Percentiles rank a stretch among this genome's conserved stretches.
These are phyloP conservation scores for Drosophila obscura DNA, from an alignment of 1,140 invertebrate genomes.

Conservation along the genomic window DNA sequence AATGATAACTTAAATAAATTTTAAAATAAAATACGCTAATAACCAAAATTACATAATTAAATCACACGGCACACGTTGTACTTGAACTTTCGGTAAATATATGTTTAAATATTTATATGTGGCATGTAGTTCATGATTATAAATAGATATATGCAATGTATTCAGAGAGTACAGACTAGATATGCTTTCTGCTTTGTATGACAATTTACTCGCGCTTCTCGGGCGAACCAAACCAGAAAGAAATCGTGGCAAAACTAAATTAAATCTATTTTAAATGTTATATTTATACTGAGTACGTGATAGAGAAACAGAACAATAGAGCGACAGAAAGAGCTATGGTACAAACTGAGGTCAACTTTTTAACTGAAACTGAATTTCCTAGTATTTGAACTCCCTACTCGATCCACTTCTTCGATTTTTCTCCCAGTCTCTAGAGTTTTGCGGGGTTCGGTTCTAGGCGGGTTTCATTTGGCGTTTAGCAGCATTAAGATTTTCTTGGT, in stretches of 20 bases:
- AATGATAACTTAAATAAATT: slow-evolving; percentile 41
- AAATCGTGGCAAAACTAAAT: slow-evolving; percentile 68
- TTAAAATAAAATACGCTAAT: slow-evolving; percentile 31
- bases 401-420: neutral
- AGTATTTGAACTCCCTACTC: slow-evolving; percentile 5
- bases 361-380: slow-evolving; percentile 14
- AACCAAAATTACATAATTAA: slow-evolving; percentile 36
- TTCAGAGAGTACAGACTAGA: slow-evolving; percentile 58
- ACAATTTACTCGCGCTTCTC: slow-evolving; percentile 48
- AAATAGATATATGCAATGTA: slow-evolving; percentile 53
- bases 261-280: slow-evolving; percentile 60
- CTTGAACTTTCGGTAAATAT: slow-evolving; percentile 59
- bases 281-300: slow-evolving; percentile 73
- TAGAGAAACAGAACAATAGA: slow-evolving; percentile 40
- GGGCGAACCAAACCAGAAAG: slow-evolving; percentile 56
- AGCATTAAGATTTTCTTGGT: slow-evolving; percentile 29
- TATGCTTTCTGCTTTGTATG: slow-evolving; percentile 53
- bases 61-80: slow-evolving; percentile 59
- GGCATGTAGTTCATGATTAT: slow-evolving; percentile 62
- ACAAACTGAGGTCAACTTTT: slow-evolving; percentile 21
- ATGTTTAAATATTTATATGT: slow-evolving; percentile 63
- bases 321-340: slow-evolving; percentile 10
- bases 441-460: slow-evolving; percentile 15
- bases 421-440: neutral
- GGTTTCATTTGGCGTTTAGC: slow-evolving; percentile 42